These are phyloP conservation scores for Empidonax alnorum DNA, from an alignment of 2,113 vertebrate species.

Conservation along the genomic window DNA sequence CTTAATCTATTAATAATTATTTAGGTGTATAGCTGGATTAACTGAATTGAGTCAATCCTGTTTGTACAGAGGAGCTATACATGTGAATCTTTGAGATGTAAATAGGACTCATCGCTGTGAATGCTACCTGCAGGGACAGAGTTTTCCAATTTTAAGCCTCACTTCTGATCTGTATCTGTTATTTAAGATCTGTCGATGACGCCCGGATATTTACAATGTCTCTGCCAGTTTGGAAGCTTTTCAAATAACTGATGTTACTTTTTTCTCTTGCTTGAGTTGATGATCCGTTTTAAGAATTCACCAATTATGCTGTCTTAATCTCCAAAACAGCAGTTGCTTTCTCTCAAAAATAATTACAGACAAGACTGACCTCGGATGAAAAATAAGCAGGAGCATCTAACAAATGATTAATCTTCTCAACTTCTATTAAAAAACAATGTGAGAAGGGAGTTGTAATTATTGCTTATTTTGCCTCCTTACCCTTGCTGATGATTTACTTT, in stretches of 20 bases:
- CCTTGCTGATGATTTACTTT: neutral
- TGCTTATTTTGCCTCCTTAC: neutral
- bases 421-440: neutral
- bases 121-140: neutral
- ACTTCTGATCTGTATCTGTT: neutral
- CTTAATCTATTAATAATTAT: neutral
- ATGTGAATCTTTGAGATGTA: neutral
- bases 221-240: neutral
- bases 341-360: conserved; percentile 47
- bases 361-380: conserved; percentile 30
- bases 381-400: neutral
- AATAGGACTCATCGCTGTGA: neutral
- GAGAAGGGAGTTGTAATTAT: conserved; percentile 9
- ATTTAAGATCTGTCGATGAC: neutral
- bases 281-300: conserved; percentile 17
- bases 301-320: neutral
- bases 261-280: neutral
- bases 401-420: conserved; percentile 5
- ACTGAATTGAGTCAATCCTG: neutral
- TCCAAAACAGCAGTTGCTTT: conserved; percentile 14
- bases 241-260: neutral
- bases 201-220: neutral
- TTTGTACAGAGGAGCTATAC: neutral
- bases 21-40: neutral
- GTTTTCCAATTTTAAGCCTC: neutral